These are phyloP conservation scores for Diadromus collaris DNA, from an alignment of 2,888 invertebrate species.

Conservation along the genomic window DNA sequence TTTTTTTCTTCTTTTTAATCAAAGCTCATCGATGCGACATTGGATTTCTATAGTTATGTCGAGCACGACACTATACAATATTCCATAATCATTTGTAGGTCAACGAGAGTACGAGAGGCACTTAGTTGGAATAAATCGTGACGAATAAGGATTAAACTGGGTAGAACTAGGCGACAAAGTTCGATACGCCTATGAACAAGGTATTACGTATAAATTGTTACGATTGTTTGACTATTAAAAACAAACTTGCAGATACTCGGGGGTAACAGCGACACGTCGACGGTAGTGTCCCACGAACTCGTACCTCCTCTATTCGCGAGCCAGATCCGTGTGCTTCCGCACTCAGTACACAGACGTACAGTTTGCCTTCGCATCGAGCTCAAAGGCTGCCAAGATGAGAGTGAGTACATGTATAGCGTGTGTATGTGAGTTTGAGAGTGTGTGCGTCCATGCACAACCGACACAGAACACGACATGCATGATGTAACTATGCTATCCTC, in stretches of 20 bases:
- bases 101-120: neutral
- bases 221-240: constrained; percentile 31
- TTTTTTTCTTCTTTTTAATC: too few species aligned
- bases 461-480: constrained; percentile 47
- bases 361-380: constrained; percentile 89
- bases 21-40: neutral
- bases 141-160: neutral
- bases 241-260: constrained; percentile 83
- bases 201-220: neutral
- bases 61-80: neutral
- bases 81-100: constrained; percentile 7
- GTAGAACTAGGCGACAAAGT: constrained; percentile 1
- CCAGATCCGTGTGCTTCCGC: constrained; percentile 87
- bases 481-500: constrained; percentile 49
- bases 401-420: constrained; percentile 79
- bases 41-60: neutral
- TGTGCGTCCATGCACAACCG: neutral
- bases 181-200: neutral
- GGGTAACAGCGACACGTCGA: constrained; percentile 88
- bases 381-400: constrained; percentile 86
- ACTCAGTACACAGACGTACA: constrained; percentile 86
- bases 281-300: constrained; percentile 85
- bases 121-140: constrained; percentile 5
- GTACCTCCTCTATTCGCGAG: constrained; percentile 88
- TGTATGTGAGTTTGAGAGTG: neutral